These are phyloP conservation scores for Phymatocera aterrima DNA, from an alignment of 2,888 invertebrate genomes.

Conservation along the genomic window DNA sequence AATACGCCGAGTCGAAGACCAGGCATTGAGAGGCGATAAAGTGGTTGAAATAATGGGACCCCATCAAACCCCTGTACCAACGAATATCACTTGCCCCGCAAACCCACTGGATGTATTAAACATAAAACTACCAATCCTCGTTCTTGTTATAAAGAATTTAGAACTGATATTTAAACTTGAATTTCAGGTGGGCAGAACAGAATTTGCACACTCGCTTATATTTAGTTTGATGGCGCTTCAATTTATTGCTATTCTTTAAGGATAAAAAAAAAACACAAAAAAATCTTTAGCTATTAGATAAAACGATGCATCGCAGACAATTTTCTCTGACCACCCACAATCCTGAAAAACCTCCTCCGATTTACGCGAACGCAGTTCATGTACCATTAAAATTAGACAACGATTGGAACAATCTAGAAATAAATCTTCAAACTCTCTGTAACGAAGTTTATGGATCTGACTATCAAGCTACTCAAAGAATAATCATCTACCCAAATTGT, in stretches of 20 bases:
- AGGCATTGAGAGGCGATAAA: slow-evolving; percentile 54
- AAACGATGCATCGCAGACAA: slow-evolving; percentile 43
- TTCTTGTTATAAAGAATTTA: slow-evolving; percentile 44
- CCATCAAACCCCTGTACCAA: slow-evolving; percentile 51
- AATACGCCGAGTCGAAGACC: slow-evolving; percentile 56
- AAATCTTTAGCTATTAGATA: slow-evolving; percentile 40
- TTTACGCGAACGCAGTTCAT: slow-evolving; percentile 16
- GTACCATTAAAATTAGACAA: slow-evolving; percentile 40
- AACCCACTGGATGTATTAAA: slow-evolving; percentile 37
- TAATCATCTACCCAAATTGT: slow-evolving; percentile 48
- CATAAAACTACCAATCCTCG: slow-evolving; percentile 44
- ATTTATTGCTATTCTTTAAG: not conserved
- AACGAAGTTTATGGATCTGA: slow-evolving; percentile 23
- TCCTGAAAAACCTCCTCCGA: slow-evolving; percentile 17
- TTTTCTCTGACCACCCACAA: slow-evolving; percentile 35
- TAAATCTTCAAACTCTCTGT: slow-evolving; percentile 44
- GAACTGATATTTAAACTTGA: slow-evolving; percentile 45
- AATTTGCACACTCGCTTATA: not conserved
- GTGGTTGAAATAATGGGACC: slow-evolving; percentile 59
- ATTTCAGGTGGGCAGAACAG: slow-evolving; percentile 41
- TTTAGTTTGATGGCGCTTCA: not conserved
- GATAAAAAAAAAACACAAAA: not conserved
- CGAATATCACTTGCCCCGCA: slow-evolving; percentile 51
- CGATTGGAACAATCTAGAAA: slow-evolving; percentile 47
- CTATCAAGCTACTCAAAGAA: slow-evolving; percentile 43